Evolutionary conservation across 2,797 vertebrate genomes (phyloP).

Genomic region (Xiphorhynchus erythropygius): DNA sequence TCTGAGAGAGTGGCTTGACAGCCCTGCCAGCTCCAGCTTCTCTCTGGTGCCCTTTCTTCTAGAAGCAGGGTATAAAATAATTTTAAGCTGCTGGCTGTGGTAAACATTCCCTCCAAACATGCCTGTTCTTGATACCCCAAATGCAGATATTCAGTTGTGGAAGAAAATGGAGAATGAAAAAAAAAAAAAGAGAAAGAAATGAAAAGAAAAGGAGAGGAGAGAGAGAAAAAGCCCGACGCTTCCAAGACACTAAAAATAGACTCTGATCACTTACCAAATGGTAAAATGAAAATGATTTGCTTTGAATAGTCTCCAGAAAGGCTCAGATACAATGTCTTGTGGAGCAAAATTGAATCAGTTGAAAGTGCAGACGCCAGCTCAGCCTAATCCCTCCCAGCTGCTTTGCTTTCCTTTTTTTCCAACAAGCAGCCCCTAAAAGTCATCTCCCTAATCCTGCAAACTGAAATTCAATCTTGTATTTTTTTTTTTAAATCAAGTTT

Average conservation of each 20-base stretch:
- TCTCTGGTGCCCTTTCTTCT: constrained; percentile 1
- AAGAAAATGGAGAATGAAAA: neutral
- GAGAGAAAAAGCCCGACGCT: constrained; percentile 2
- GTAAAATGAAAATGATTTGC: constrained; percentile 73
- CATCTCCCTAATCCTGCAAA: constrained; percentile 77
- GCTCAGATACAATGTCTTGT: constrained; percentile 74
- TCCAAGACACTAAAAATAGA: constrained; percentile 69
- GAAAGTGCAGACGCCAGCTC: constrained; percentile 76
- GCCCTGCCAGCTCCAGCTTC: neutral
- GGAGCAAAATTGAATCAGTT: constrained; percentile 74
- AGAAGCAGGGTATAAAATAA: constrained; percentile 30
- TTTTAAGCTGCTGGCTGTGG: constrained; percentile 19
- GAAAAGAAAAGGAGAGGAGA: neutral
- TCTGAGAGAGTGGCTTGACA: neutral
- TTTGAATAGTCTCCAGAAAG: constrained; percentile 73
- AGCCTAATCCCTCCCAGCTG: constrained; percentile 79
- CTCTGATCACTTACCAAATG: constrained; percentile 67
- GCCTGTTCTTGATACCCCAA: constrained; percentile 46
- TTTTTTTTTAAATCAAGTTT: constrained; percentile 71
- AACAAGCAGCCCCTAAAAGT: constrained; percentile 76
- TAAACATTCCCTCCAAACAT: constrained; percentile 31
- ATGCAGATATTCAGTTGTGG: neutral
- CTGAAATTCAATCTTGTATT: constrained; percentile 77
- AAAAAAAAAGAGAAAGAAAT: neutral
- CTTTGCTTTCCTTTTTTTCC: constrained; percentile 75